A percentile compares a stretch with the other conserved stretches of the same genome.
phyloP scores from a whole-genome alignment of 2,888 invertebrate genomes.

The Patella pellucida region DNA sequence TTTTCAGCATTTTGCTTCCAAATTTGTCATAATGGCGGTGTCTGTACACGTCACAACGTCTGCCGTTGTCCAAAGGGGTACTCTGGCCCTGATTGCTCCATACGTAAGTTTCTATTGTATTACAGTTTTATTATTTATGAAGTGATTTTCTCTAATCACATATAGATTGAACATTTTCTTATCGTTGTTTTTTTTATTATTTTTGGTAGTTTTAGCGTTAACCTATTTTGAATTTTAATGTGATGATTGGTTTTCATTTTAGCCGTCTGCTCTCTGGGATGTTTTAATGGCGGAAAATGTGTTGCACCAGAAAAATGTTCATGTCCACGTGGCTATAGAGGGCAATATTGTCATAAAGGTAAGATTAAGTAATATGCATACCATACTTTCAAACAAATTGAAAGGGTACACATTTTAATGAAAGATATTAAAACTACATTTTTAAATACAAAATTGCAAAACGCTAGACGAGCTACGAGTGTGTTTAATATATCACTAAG shows the following conservation, averaged over 20 bases:
- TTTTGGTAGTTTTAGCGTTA: background rate
- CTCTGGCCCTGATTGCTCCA: constrained; percentile 90
- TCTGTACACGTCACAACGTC: constrained; percentile 93
- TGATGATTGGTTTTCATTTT: constrained; percentile 18
- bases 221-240: no score
- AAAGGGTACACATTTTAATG: no score
- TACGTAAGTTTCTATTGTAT: constrained; percentile 77
- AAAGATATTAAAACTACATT: no score
- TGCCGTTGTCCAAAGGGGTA: constrained; percentile 93
- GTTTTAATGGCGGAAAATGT: constrained; percentile 61
- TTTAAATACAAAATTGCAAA: no score
- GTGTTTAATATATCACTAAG: no score
- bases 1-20: constrained; percentile 88
- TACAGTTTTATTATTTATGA: background rate
- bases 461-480: no score
- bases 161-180: background rate
- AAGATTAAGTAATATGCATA: constrained; percentile 13
- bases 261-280: constrained; percentile 57
- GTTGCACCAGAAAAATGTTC: constrained; percentile 56
- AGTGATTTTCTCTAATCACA: background rate
- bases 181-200: background rate
- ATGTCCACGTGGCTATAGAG: constrained; percentile 55
- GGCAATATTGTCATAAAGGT: constrained; percentile 56
- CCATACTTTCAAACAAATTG: background rate
- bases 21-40: constrained; percentile 93